Base-by-base conservation (phyloP, 1,140 invertebrate species). In the Scaptomyza hsui region DNA sequence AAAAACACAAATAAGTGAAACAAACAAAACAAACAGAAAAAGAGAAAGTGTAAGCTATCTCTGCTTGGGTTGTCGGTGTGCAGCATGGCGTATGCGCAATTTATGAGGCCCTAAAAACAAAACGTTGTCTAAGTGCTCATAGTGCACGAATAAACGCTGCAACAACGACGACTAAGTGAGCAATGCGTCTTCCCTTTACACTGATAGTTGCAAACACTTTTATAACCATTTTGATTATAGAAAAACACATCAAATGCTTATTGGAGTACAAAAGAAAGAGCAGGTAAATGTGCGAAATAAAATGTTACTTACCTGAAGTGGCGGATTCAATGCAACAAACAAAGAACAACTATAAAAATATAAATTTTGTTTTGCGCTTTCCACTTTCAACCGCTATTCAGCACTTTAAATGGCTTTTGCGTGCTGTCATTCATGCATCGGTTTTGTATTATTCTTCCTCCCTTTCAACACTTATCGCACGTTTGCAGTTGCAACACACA, bases 81-180 rank as follows among this genome's bases (percentile, higher is more conserved):
- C 77, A 77, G 44, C 80, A 51, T 70, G 81, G 81, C 81, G 82
- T 77, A 85, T 85, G 82, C 81, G 81, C 82, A 86, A 85, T 88
- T 85, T 81, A 88, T 85, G 82, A 60, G 81, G 72, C 76, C 41
- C 76, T 80, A 52, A 73, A 80, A 86, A 86, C 80, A 83, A 85
- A 85, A 56, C 68, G 64, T 41, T 67, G 15, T 67, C 29, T 41
- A 65, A 76, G 72, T 81, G 75, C 61, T 64, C 41, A 49, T 32
- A 18, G 64, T n/a, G n/a, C 60, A 69, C 29, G 19, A 39, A 32
- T 39, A 51, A 62, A 39, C 21, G 16, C 32, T n/a, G 3, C 32
- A 12, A 37, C 12, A n/a, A 44, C 42, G 15, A n/a, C n/a, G n/a
- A 53, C 49, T 53, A 49, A 71, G 60, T 72, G 62, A 75, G 52